Percentiles rank a stretch among this genome's conserved stretches.
phyloP scores from a whole-genome alignment of 2,113 vertebrate genomes.

The Rhinogobius similis region DNA sequence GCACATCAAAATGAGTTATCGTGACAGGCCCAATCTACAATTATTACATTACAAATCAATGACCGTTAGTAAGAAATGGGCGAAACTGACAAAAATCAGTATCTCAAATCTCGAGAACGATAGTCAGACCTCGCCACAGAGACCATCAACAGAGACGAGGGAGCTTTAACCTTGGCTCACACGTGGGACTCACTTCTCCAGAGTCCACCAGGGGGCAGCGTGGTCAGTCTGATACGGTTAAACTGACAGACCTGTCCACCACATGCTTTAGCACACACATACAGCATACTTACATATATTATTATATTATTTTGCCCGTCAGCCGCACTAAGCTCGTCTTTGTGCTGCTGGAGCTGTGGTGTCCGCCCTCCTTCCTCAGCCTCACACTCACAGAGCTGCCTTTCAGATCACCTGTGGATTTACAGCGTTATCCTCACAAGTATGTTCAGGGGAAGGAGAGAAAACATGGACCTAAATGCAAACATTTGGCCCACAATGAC shows the following conservation, averaged over 20 bases:
- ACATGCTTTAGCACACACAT: conserved; percentile 7
- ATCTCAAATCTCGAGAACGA: too few species aligned
- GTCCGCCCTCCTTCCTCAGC: conserved; percentile 36
- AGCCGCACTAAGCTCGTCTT: conserved; percentile 64
- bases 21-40: too few species aligned
- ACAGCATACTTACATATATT: background rate
- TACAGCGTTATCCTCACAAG: conserved; percentile 63
- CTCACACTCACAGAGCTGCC: conserved; percentile 59
- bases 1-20: too few species aligned
- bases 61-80: too few species aligned
- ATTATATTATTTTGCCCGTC: conserved; percentile 27
- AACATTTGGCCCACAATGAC: background rate
- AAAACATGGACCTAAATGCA: conserved; percentile 21
- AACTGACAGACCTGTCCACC: conserved; percentile 4
- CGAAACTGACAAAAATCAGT: too few species aligned
- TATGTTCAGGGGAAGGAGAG: conserved; percentile 54
- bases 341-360: conserved; percentile 43
- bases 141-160: too few species aligned
- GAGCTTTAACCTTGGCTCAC: too few species aligned
- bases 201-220: too few species aligned
- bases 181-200: too few species aligned
- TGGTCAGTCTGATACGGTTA: too few species aligned
- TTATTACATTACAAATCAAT: too few species aligned
- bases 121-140: too few species aligned
- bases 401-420: conserved; percentile 74